A percentile compares a stretch with the other conserved stretches of the same genome.
phyloP scores from a whole-genome alignment of 2,888 invertebrate genomes.

The Drosophila ustulata region DNA sequence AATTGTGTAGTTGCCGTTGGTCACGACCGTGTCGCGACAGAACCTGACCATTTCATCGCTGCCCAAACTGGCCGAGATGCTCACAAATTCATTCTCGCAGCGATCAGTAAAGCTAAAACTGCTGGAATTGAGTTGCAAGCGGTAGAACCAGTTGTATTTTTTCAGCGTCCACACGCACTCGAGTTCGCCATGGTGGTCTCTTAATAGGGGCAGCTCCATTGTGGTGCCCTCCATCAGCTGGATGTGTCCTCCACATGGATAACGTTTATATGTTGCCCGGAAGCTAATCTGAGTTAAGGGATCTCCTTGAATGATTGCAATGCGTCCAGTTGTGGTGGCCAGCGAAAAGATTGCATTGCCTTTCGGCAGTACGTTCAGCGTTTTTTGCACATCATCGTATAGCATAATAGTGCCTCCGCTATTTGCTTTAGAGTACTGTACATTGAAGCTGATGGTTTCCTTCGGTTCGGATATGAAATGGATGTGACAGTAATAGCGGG shows the following conservation, averaged over 20 bases:
- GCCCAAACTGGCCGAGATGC: constrained; percentile 82
- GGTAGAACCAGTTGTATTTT: constrained; percentile 48
- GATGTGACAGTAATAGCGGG: constrained; percentile 66
- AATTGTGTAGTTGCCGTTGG: constrained; percentile 26
- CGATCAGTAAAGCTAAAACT: constrained; percentile 85
- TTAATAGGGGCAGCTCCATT: constrained; percentile 82
- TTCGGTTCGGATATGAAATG: constrained; percentile 48
- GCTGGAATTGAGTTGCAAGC: constrained; percentile 85
- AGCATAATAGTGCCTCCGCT: constrained; percentile 28
- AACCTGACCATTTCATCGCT: constrained; percentile 86
- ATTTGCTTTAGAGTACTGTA: constrained; percentile 32
- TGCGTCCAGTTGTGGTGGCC: constrained; percentile 48
- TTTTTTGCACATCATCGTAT: constrained; percentile 19
- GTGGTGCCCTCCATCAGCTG: constrained; percentile 77
- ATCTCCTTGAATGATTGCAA: constrained; percentile 56
- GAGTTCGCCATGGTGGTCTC: constrained; percentile 80
- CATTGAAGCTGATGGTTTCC: constrained; percentile 73
- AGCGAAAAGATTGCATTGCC: constrained; percentile 59
- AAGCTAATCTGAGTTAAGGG: constrained; percentile 37
- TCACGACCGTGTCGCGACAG: constrained; percentile 85
- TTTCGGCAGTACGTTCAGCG: not conserved
- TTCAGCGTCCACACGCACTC: constrained; percentile 91
- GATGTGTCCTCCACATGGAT: constrained; percentile 89
- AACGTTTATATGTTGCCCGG: constrained; percentile 87
- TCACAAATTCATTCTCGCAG: constrained; percentile 87